Percentiles rank a stretch among this genome's conserved stretches.
phyloP scores from a whole-genome alignment of 2,797 vertebrate genomes.

The Carapus acus region DNA sequence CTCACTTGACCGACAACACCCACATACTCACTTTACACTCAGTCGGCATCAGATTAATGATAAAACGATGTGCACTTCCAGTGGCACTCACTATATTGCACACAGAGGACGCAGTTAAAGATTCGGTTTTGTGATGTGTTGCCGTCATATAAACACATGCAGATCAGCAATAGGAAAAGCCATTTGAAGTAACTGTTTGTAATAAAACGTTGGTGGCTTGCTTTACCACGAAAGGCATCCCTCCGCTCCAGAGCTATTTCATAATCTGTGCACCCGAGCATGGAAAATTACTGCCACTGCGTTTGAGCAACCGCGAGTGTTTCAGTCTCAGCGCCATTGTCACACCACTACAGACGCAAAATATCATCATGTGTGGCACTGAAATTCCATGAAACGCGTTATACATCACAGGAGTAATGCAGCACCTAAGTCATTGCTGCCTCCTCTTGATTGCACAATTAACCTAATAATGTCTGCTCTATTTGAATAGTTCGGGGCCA shows the following conservation, averaged over 20 bases:
- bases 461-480: slow-evolving; percentile 53
- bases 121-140: not conserved
- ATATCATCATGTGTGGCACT: slow-evolving; percentile 2
- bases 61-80: slow-evolving; percentile 4
- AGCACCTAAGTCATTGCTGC: slow-evolving; percentile 19
- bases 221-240: not conserved
- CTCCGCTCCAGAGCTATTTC: not conserved
- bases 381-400: slow-evolving; percentile 16
- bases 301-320: not conserved
- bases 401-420: slow-evolving; percentile 30
- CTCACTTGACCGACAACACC: slow-evolving; percentile 3
- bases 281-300: not conserved
- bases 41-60: slow-evolving; percentile 16
- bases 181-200: slow-evolving; percentile 1
- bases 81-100: slow-evolving; percentile 12
- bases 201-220: not conserved
- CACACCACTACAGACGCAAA: not conserved
- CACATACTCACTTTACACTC: slow-evolving; percentile 12
- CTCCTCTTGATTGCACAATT: slow-evolving; percentile 58
- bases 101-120: not conserved
- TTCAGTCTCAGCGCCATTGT: not conserved
- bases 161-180: not conserved
- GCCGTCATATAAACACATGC: slow-evolving; percentile 15
- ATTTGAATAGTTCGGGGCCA: slow-evolving; percentile 50
- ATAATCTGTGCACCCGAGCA: not conserved